Evolutionary conservation across 2,113 vertebrate species (phyloP), one percentile per base, ranked within the genome.

Genomic region (Noctilio leporinus): DNA sequence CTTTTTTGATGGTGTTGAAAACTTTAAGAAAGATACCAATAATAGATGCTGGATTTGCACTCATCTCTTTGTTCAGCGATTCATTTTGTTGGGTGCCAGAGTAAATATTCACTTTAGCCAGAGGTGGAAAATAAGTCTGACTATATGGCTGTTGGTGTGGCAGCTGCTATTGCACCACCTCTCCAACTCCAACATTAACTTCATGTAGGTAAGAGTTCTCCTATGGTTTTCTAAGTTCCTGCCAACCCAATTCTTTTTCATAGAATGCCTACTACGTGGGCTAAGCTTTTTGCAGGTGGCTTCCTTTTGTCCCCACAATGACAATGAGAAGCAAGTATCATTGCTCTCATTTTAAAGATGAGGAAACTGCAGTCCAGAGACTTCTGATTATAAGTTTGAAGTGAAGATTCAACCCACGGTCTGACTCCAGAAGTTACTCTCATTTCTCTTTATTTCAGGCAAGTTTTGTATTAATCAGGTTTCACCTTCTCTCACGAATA

Each of bases 11-110:
- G 57, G 76, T 86, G 91, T 77, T 87, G 89, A 93, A 88, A 82
- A 86, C 51, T 84, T 91, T 92, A 94, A 94, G 89, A 57, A 91
- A 95, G 80, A 89, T 77, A 69, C 64, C 77, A 93, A 89, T 95
- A 93, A 93, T 78, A 96, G 91, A 94, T 85, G 59, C 33, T 82
- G 64, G 38, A 75, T 93, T 82, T 92, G 47, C 75, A 75, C 57
- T 85, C 51, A 9, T 94, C 77, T 94, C 8, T 0, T 17, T 67
- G 49, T 62, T 40, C 19, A 62, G 47, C 28, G 51, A 91, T 62
- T 86, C 73, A 57, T 86, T 81, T 51, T 51, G 3, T 20, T 45
- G 77, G 59, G 26, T 73, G 35, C 82, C 69, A 83, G 93, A 92
- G 38, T 26, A 30, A 82, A 95, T 65, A 26, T 51, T 70, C 30